phyloP scores from a whole-genome alignment of 2,888 invertebrate species.

The Drosophila stalkeri region DNA sequence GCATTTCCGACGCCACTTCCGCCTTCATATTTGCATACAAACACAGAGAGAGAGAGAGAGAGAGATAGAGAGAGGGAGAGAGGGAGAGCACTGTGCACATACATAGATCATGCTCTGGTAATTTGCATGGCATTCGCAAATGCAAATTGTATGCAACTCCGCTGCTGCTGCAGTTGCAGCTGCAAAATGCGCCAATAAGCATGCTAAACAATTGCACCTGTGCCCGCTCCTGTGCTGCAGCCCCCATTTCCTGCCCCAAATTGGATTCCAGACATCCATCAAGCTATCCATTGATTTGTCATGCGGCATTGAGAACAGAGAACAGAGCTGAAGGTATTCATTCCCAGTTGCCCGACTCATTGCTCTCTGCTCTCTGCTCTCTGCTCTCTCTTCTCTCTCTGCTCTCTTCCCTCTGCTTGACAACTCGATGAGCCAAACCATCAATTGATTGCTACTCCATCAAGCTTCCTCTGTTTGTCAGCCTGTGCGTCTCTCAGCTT shows the following conservation, averaged over 20 bases:
- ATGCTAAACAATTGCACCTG: conserved; percentile 69
- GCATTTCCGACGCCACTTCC: conserved; percentile 58
- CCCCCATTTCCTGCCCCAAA: neutral
- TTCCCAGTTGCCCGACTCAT: conserved; percentile 12
- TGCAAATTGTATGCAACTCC: conserved; percentile 60
- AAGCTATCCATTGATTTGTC: conserved; percentile 68
- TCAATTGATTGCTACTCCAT: conserved; percentile 4
- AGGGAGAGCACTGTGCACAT: conserved; percentile 6
- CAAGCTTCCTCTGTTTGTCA: neutral
- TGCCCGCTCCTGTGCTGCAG: neutral
- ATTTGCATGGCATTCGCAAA: conserved; percentile 56
- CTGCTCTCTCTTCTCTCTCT: neutral
- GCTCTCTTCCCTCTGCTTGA: neutral
- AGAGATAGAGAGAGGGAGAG: too few relatives aligned
- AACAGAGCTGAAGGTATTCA: conserved; percentile 23
- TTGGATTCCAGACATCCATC: conserved; percentile 49
- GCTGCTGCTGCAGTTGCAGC: conserved; percentile 20
- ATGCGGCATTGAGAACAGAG: conserved; percentile 32
- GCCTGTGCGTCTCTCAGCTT: neutral
- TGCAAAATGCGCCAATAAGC: conserved; percentile 71
- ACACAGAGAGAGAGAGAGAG: too few relatives aligned
- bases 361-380: too few relatives aligned
- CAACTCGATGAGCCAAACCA: neutral
- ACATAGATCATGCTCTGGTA: conserved; percentile 50
- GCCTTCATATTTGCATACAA: conserved; percentile 67